Evolutionary conservation across 2,888 invertebrate genomes (phyloP).

Genomic region (Anaspis maculata): DNA sequence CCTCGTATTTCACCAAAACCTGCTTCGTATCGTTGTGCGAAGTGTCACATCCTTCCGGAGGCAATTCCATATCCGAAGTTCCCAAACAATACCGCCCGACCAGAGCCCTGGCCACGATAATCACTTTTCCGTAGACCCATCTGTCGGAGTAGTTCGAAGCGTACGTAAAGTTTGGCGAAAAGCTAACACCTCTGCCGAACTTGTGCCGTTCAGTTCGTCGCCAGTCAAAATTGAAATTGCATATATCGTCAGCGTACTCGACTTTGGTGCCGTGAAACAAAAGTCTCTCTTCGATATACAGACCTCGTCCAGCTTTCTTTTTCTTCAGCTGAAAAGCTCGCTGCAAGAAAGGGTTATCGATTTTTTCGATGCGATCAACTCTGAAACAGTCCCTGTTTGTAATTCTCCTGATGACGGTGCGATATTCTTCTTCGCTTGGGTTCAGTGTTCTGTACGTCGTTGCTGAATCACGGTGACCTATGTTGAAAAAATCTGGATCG

Average conservation of each 20-base stretch:
- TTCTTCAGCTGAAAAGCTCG: neutral
- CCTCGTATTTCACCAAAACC: neutral
- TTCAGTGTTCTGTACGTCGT: too few relatives aligned
- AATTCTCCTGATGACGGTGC: too few relatives aligned
- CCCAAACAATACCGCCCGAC: neutral
- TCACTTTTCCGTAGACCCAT: neutral
- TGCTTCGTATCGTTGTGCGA: neutral
- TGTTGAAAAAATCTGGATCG: too few relatives aligned
- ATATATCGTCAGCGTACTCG: neutral
- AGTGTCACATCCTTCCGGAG: neutral
- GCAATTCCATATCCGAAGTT: neutral
- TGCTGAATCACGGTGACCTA: too few relatives aligned
- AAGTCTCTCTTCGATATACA: neutral
- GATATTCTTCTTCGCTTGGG: too few relatives aligned
- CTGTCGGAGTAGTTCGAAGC: neutral
- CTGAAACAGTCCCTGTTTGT: too few relatives aligned
- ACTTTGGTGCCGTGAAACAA: neutral
- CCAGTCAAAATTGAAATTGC: slow-evolving; percentile 1
- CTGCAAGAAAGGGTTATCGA: neutral
- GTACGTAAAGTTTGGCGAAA: neutral
- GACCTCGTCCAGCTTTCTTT: neutral
- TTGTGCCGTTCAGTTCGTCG: neutral
- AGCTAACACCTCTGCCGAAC: neutral
- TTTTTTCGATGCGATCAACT: neutral
- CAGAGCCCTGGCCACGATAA: neutral